Evolutionary conservation across 2,888 invertebrate species (phyloP), one percentile per base, ranked within the genome.

Genomic region (Oxystoma pomonae): DNA sequence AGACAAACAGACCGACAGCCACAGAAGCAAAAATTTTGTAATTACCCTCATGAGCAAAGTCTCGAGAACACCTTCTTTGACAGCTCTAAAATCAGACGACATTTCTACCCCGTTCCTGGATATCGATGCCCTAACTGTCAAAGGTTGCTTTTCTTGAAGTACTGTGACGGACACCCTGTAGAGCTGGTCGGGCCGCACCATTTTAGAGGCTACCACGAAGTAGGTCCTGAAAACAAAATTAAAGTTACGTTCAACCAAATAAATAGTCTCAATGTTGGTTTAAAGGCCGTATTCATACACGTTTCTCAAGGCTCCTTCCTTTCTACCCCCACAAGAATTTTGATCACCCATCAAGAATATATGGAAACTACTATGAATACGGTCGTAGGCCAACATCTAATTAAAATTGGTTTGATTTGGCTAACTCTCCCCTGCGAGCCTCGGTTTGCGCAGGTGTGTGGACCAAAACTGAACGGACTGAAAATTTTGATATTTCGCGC

Each of bases 151-250:
- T 5, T 92, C 88, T 75, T 89, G 86, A 22, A 96, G 82, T 49
- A 97, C 89, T 61, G 91, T 91, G 0, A 93, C 95, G 0, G 91
- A 90, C 3, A 96, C 89, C 74, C 93, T 89, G 78, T 95, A 95
- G 61, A 96, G 88, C 74, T 96, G 92, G 0, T 93, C 94, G 0
- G 98, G 97, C 2, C 96, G 86, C 12, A 98, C 91, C 86, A 93
- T 90, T 70, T 88, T 87, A 1, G 96, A 95, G 0, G 96, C 94
- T 21, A 97, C 91, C 67, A 98, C 88, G 75, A 98, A 94, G 79
- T 96, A 97, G 7, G 94, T 93, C 65, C 94, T 94, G 81, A 49
- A 83, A 83, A 35, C 55, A 57, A 19, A 62, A 18, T 2, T 19
- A 1, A 1, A 21, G 16, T 59, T 20, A 16, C 9, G 5, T 49